Evolutionary conservation across 2,888 invertebrate genomes (phyloP), one percentile per base, ranked within the genome.

Genomic region (Hypomecis punctinalis): DNA sequence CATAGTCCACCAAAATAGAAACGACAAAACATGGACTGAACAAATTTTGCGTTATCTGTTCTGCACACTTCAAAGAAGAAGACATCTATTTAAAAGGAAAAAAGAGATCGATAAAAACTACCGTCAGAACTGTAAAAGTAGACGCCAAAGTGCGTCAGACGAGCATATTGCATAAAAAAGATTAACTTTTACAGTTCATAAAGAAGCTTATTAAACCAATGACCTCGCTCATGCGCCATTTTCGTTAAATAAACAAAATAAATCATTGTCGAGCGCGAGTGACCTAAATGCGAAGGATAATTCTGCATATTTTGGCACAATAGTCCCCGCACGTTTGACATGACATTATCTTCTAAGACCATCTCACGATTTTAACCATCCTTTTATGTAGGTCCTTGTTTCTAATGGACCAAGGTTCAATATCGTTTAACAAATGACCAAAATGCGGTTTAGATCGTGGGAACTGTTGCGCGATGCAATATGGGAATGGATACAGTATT

Each of bases 261-360:
- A 66, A 69, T 61, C 58, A 67, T 66, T 69, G 63, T 66, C 64
- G 61, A 64, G 23, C 60, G 42, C 58, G 49, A 53, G 61, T 71
- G 67, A 71, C 69, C 70, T 63, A 67, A 74, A 71, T 69, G 70
- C 69, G 62, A 71, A 72, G 67, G 61, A 49, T 46, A 64, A 64
- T 66, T 64, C 61, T 60, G 66, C 69, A 70, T 69, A 65, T 68
- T 72, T 71, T 60, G 67, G 66, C 73, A 74, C 71, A 81, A 79
- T 73, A 73, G 73, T 74, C 79, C 74, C 74, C 74, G 81, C 87
- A 86, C 85, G 87, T 80, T 77, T 78, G 76, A 77, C 78, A 74
- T 73, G 72, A 77, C 76, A 74, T 77, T 87, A 86, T 85, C 87
- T 78, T 71, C 75, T 81, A 85, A 85, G 82, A 85, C 70, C 84